A percentile compares a stretch with the other conserved stretches of the same genome.
phyloP scores from a whole-genome alignment of 2,113 vertebrate genomes.

The Donacobius atricapilla region DNA sequence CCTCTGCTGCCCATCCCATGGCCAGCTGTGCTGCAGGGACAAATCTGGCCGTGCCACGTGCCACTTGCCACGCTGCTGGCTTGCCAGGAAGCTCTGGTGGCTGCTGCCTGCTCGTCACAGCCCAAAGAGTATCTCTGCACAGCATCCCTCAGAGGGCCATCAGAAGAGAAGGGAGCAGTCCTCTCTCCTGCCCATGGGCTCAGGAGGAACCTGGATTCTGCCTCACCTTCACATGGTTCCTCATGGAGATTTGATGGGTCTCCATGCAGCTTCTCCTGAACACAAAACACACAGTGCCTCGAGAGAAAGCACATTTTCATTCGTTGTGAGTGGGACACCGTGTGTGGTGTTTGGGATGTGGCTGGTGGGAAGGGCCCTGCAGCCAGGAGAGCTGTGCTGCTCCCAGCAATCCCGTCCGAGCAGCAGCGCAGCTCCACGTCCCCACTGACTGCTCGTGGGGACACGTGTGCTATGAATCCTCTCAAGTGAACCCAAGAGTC shows the following conservation, averaged over 20 bases:
- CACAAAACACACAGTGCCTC: neutral
- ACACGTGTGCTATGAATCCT: neutral
- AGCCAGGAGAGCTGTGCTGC: neutral
- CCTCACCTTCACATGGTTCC: fast-evolving
- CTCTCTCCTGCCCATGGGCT: fast-evolving
- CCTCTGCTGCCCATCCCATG: fast-evolving
- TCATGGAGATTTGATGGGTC: neutral
- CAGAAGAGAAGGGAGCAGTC: neutral
- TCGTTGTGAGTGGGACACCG: fast-evolving
- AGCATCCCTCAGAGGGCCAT: neutral
- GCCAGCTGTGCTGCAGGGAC: fast-evolving
- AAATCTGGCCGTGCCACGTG: fast-evolving
- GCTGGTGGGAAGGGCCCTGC: neutral
- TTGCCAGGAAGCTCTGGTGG: neutral
- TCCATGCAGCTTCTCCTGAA: neutral
- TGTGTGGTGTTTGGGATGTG: neutral
- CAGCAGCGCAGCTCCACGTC: neutral
- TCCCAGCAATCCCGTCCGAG: fast-evolving
- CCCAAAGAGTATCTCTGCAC: neutral
- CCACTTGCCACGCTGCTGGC: fast-evolving
- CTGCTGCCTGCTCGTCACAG: neutral
- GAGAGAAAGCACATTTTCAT: neutral
- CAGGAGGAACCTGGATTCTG: neutral
- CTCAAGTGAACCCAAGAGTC: neutral
- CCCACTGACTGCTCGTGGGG: neutral